Base-by-base conservation (phyloP, 2,797 vertebrate genomes). In the Otolemur crassicaudatus region DNA sequence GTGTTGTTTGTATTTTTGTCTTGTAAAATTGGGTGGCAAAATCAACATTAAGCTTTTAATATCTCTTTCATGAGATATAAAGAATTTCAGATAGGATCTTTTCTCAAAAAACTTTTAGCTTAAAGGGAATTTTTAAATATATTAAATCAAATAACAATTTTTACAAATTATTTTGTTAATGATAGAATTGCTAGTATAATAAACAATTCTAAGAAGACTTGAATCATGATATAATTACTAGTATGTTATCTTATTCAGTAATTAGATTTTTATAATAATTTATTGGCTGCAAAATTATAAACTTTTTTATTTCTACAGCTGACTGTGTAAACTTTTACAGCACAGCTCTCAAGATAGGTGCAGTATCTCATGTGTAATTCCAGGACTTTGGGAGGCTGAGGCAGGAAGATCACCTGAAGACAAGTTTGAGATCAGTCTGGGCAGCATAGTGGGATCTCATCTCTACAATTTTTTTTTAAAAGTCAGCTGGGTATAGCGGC, bases 131-230 rank as follows among this genome's bases (percentile, higher is more conserved):
- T 53, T 94, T 76, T 60, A 23, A 73, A 83, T 85, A 73, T 22
- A 77, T 72, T 58, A 81, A 72, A 77, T 84, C 63, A 89, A 79
- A 73, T 79, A 58, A 58, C 23, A 63, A 56, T 56, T 84, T 31
- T 93, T 79, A 79, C 20, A 72, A 43, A 72, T 85, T 84, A 79
- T 89, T 84, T 77, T 82, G 29, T 84, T 69, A 90, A 37, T 60
- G 37, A 31, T 37, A 67, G 29, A 82, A 76, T 76, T 61, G 31
- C 25, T 4, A 79, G 53, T 53, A 61, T 4, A 82, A 67, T n/a
- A 5, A 79, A 76, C 70, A 83, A 89, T 76, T 88, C 77, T 65
- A 58, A 65, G 63, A 89, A 77, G 56, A 77, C 25, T 65, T 10
- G 13, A 85, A 61, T 95, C 34, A 22, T 61, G 34, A 34, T 79